Conservation (phyloP, 2,888 invertebrate genomes). For the Rhogogaster chlorosoma region DNA sequence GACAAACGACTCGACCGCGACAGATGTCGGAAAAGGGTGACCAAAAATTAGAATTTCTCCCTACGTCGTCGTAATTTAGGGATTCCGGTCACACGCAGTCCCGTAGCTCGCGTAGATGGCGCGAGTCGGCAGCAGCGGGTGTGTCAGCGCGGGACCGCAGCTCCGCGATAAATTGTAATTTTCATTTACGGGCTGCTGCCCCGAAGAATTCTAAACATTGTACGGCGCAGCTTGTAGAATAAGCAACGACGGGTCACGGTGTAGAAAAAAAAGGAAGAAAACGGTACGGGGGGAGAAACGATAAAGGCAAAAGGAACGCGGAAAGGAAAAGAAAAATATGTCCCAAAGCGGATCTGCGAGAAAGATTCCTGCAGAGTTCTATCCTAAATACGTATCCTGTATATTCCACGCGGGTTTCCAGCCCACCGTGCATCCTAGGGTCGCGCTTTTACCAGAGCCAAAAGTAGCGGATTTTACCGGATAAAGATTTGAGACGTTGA, state of each 20-base stretch:
- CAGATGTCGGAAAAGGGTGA: conserved; percentile 43
- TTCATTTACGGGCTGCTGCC: conserved; percentile 47
- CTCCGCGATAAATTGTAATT: conserved; percentile 48
- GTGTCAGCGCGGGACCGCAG: conserved; percentile 43
- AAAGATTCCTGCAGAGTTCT: conserved; percentile 11
- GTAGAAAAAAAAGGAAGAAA: neutral
- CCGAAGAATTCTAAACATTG: conserved; percentile 46
- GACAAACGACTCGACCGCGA: conserved; percentile 14
- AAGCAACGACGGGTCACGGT: conserved; percentile 36
- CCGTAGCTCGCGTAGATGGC: conserved; percentile 33
- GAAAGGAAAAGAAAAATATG: neutral
- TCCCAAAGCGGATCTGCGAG: conserved; percentile 31
- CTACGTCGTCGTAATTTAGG: conserved; percentile 45
- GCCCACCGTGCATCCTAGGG: neutral
- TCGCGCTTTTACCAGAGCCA: conserved; percentile 29
- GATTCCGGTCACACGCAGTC: conserved; percentile 47
- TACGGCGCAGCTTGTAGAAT: neutral
- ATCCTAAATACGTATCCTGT: conserved; percentile 30
- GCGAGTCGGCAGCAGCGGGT: conserved; percentile 18
- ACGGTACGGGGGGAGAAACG: neutral
- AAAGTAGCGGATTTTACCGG: conserved; percentile 40
- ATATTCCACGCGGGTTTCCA: neutral
- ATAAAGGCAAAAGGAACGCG: neutral
- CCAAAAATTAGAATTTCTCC: conserved; percentile 47
- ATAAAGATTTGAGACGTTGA: conserved; percentile 49